These are phyloP conservation scores for Clupea harengus DNA, from an alignment of 2,113 vertebrate genomes.

Conservation along the genomic window DNA sequence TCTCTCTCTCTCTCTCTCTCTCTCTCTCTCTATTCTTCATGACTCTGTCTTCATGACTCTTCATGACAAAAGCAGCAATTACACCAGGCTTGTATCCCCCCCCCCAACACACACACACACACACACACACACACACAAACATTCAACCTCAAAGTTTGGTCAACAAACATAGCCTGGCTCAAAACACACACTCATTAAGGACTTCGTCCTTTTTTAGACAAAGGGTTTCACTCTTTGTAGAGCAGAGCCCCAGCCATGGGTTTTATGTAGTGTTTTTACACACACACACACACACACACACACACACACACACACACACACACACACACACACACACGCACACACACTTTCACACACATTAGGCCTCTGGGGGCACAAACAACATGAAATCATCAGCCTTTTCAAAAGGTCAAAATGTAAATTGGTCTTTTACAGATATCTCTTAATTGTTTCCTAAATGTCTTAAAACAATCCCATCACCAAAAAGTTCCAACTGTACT, in stretches of 20 bases:
- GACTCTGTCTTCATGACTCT: not conserved
- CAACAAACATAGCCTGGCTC: conserved; percentile 1
- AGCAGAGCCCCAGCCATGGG: not conserved
- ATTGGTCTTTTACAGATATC: not conserved
- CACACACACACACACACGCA: not conserved
- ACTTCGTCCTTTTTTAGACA: conserved; percentile 24
- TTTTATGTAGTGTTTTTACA: conserved; percentile 43
- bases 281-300: not conserved
- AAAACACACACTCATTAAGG: conserved; percentile 52
- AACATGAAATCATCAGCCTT: not conserved
- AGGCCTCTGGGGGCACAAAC: not conserved
- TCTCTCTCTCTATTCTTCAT: not conserved
- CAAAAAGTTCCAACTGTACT: too few relatives aligned
- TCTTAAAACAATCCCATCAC: too few relatives aligned
- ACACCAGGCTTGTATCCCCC: not conserved
- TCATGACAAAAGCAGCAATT: not conserved
- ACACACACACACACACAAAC: conserved; percentile 22
- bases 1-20: not conserved
- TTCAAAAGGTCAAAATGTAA: not conserved
- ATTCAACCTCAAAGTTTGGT: not conserved
- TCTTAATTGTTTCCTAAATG: too few relatives aligned
- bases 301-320: conserved; percentile 9
- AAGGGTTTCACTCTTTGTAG: not conserved
- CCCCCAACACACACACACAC: not conserved
- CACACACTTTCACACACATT: conserved; percentile 23